phyloP scores from a whole-genome alignment of 2,888 invertebrate species.

The Andrena haemorrhoa region DNA sequence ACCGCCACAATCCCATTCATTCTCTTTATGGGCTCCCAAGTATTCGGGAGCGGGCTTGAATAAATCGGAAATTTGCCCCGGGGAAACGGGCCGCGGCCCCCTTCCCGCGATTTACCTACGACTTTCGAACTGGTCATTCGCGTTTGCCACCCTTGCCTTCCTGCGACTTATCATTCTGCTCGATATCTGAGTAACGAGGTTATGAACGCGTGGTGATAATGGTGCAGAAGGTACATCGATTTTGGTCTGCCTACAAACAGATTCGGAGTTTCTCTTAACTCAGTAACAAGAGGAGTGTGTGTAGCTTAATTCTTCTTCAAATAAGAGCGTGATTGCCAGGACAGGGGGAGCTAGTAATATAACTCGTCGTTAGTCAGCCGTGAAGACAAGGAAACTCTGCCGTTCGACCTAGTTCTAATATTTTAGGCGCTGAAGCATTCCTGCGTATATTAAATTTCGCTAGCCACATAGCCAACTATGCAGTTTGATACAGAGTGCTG shows the following conservation, averaged over 20 bases:
- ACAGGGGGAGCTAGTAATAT: no score
- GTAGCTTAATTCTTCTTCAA: no score
- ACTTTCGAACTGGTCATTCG: conserved; percentile 67
- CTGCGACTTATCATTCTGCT: conserved; percentile 28
- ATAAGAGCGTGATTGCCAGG: no score
- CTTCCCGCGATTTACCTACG: conserved; percentile 65
- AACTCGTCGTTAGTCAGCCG: background rate
- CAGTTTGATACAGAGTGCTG: no score
- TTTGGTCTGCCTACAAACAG: no score
- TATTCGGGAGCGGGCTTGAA: conserved; percentile 81
- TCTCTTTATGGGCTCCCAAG: conserved; percentile 82
- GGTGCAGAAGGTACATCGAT: no score
- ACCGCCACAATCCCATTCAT: conserved; percentile 82
- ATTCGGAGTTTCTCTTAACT: no score
- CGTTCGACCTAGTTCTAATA: background rate
- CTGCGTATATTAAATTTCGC: background rate
- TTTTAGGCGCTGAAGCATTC: background rate
- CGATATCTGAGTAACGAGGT: background rate
- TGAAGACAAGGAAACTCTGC: background rate
- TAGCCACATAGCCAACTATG: no score
- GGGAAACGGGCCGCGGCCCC: conserved; percentile 54
- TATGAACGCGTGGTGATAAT: background rate
- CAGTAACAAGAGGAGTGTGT: no score
- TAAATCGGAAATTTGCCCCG: conserved; percentile 82
- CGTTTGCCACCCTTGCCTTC: conserved; percentile 29